These are phyloP conservation scores for Coelogynopora nodosa DNA, from an alignment of 2,888 invertebrate species.

Conservation along the genomic window DNA sequence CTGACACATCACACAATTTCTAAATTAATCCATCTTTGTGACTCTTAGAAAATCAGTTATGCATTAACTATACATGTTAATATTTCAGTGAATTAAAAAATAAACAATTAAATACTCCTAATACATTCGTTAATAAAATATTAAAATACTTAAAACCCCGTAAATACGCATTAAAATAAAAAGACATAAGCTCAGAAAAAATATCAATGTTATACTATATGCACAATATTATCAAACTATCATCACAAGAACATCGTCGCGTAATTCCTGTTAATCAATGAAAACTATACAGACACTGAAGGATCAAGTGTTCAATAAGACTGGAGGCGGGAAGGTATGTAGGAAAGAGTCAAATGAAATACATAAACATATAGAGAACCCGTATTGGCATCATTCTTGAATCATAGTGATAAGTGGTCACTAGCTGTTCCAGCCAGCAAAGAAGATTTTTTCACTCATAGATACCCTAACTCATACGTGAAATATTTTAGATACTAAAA, in stretches of 20 bases:
- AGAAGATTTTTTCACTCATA: neutral
- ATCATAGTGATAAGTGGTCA: neutral
- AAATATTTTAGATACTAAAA: neutral
- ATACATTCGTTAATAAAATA: too few species aligned
- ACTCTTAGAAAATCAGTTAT: too few species aligned
- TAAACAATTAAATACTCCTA: neutral
- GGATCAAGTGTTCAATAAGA: slow-evolving; percentile 7
- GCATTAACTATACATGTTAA: too few species aligned
- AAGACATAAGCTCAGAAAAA: neutral
- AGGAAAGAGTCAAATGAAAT: neutral
- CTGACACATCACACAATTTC: too few species aligned
- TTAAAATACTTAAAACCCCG: neutral
- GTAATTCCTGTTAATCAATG: slow-evolving; percentile 14
- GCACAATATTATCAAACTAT: slow-evolving; percentile 28
- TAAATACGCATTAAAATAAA: neutral
- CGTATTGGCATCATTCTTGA: neutral
- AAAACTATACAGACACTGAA: slow-evolving; percentile 12
- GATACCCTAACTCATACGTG: too few species aligned
- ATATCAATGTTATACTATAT: slow-evolving; percentile 25
- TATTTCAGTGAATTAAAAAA: neutral
- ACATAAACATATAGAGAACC: neutral
- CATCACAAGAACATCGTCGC: slow-evolving; percentile 16
- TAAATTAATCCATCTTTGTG: too few species aligned
- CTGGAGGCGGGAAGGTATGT: neutral
- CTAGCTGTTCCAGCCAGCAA: neutral